These are phyloP conservation scores for Conomelus anceps DNA, from an alignment of 2,888 invertebrate species.

Conservation along the genomic window DNA sequence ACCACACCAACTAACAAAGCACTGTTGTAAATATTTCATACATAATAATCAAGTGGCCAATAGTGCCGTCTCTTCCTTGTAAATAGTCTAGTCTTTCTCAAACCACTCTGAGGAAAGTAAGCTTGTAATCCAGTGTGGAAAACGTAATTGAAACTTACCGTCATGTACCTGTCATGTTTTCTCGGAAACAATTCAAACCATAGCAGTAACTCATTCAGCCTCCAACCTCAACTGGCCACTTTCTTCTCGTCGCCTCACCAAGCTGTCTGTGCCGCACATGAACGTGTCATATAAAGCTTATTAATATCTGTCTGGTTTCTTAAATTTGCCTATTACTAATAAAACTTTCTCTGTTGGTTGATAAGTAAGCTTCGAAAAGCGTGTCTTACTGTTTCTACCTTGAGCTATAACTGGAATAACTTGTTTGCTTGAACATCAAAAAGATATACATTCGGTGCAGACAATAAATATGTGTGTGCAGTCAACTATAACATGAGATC, in stretches of 20 bases:
- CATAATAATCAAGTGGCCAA: background rate
- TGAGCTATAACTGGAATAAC: background rate
- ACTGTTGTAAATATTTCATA: background rate
- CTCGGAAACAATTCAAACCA: background rate
- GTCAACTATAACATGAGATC: background rate
- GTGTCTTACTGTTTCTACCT: background rate
- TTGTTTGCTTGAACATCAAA: background rate
- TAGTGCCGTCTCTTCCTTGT: background rate
- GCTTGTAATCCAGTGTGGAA: background rate
- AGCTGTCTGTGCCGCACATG: no score
- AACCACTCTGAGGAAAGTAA: background rate
- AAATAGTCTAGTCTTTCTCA: background rate
- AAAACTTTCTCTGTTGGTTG: background rate
- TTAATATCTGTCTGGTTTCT: background rate
- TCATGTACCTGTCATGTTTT: background rate
- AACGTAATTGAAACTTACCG: background rate
- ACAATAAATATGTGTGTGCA: background rate
- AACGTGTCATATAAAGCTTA: background rate
- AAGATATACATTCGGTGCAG: background rate
- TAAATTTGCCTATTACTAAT: background rate
- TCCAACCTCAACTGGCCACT: no score
- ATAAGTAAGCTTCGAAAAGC: no score
- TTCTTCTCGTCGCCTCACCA: background rate
- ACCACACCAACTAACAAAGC: background rate
- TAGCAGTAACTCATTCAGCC: background rate